phyloP scores from a whole-genome alignment of 2,113 vertebrate species.

The Eulemur macaco region DNA sequence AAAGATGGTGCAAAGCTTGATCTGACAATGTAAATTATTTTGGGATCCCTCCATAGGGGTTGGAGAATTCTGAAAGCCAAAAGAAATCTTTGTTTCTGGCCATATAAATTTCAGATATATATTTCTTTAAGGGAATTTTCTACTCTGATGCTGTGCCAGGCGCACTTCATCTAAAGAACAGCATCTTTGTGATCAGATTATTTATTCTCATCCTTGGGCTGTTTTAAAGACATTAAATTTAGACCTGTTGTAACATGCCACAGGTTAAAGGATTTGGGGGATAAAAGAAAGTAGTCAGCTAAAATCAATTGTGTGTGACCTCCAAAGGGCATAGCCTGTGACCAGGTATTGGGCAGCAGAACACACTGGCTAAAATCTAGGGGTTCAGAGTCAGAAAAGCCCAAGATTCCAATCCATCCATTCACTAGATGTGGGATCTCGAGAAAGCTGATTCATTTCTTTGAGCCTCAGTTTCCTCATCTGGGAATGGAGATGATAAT shows the following conservation, averaged over 20 bases:
- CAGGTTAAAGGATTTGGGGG: neutral
- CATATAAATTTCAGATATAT: neutral
- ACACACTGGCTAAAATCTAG: neutral
- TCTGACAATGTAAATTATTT: neutral
- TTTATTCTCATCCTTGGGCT: neutral
- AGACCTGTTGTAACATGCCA: neutral
- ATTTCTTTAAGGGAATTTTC: neutral
- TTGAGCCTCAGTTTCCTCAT: neutral
- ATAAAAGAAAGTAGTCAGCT: neutral
- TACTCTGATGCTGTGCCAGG: neutral
- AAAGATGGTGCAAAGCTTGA: neutral
- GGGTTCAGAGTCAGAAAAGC: neutral
- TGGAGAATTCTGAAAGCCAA: conserved; percentile 20
- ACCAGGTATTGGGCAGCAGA: neutral
- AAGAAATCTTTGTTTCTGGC: neutral
- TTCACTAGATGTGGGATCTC: neutral
- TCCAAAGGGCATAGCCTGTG: neutral
- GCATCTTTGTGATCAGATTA: neutral
- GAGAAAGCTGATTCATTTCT: neutral
- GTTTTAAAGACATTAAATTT: conserved; percentile 15
- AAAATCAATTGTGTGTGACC: neutral
- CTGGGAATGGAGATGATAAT: neutral
- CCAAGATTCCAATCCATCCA: neutral
- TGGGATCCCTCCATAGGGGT: neutral
- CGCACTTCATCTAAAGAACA: neutral